phyloP scores from a whole-genome alignment of 2,888 invertebrate genomes.

The Agrotis clavis region DNA sequence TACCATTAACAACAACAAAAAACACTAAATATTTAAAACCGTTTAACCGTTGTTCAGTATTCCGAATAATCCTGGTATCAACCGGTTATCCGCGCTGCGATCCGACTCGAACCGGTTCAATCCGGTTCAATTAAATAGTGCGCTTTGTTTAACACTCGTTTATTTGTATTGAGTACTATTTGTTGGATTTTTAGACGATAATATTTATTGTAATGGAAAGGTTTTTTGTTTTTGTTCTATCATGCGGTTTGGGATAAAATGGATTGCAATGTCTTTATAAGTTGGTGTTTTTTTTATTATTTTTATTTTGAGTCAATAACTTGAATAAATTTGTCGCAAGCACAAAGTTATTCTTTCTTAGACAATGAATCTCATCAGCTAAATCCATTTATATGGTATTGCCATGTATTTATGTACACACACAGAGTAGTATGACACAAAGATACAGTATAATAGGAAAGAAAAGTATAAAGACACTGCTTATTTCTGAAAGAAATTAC shows the following conservation, averaged over 20 bases:
- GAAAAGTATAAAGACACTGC: too few relatives aligned
- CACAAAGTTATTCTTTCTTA: background rate
- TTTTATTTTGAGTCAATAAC: background rate
- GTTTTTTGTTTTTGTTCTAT: slow-evolving; percentile 12
- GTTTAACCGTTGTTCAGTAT: slow-evolving; percentile 55
- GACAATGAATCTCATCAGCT: too few relatives aligned
- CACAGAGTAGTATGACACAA: too few relatives aligned
- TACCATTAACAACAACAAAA: background rate
- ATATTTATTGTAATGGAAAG: slow-evolving; percentile 18
- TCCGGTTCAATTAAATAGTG: slow-evolving; percentile 63
- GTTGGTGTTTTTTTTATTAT: background rate
- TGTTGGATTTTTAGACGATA: slow-evolving; percentile 38
- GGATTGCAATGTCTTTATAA: background rate
- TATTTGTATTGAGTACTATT: slow-evolving; percentile 40
- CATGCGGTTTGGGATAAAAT: background rate
- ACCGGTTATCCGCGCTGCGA: slow-evolving; percentile 45
- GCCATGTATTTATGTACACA: too few relatives aligned
- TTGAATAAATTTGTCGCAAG: background rate
- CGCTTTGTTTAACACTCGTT: slow-evolving; percentile 50
- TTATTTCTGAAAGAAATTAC: too few relatives aligned
- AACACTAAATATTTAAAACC: slow-evolving; percentile 48
- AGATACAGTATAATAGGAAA: too few relatives aligned
- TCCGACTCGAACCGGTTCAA: slow-evolving; percentile 46
- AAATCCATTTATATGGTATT: too few relatives aligned
- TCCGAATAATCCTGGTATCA: slow-evolving; percentile 58